A percentile compares a stretch with the other conserved stretches of the same genome.
Conservation (phyloP, 2,888 invertebrate genomes). For the Ophioninae sp. region DNA sequence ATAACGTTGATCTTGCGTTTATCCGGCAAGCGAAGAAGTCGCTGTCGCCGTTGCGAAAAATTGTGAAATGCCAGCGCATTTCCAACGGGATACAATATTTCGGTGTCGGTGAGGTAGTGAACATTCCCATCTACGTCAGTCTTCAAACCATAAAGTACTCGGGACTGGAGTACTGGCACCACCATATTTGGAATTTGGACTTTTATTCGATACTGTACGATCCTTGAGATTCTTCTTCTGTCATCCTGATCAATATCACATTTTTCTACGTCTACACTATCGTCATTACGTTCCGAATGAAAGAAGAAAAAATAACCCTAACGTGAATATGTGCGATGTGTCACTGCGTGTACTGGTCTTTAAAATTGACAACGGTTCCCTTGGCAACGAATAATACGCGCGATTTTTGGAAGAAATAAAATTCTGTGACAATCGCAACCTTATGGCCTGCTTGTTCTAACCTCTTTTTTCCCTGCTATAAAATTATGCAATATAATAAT, state of each 20-base stretch:
- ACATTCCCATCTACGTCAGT: slow-evolving; percentile 87
- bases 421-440: too few species aligned
- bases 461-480: too few species aligned
- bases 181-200: not conserved
- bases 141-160: slow-evolving; percentile 85
- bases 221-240: not conserved
- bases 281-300: not conserved
- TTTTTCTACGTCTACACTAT: not conserved
- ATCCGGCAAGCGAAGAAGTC: slow-evolving; percentile 87
- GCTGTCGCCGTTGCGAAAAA: slow-evolving; percentile 87
- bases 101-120: slow-evolving; percentile 88
- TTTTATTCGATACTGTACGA: not conserved
- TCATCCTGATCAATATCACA: not conserved
- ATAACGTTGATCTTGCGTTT: slow-evolving; percentile 86
- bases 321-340: not conserved
- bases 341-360: not conserved
- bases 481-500: too few species aligned
- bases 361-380: slow-evolving; percentile 47
- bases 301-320: not conserved
- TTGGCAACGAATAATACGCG: slow-evolving; percentile 29
- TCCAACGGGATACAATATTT: slow-evolving; percentile 91
- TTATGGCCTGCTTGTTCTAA: too few species aligned
- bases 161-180: slow-evolving; percentile 83
- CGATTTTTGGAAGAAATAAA: not conserved
- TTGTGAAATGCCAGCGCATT: slow-evolving; percentile 89